Conservation (phyloP, 2,888 invertebrate genomes). For the Elmis aenea region DNA sequence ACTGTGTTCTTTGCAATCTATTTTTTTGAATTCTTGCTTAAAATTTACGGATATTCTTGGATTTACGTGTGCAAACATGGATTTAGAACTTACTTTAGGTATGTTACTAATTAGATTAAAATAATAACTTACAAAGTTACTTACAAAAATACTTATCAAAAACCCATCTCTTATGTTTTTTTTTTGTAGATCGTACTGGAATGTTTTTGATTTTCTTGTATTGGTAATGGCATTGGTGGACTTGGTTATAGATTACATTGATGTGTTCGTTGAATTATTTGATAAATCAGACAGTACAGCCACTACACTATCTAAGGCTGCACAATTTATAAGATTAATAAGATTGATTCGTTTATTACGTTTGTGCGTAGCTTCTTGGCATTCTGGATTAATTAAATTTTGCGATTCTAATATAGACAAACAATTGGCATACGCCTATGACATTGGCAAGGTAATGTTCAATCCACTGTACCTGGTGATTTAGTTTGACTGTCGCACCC, state of each 20-base stretch:
- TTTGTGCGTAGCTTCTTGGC: constrained; percentile 31
- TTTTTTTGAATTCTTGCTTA: constrained; percentile 25
- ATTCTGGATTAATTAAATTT: constrained; percentile 51
- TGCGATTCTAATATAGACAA: constrained; percentile 54
- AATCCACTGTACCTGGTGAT: background rate
- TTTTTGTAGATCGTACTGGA: constrained; percentile 51
- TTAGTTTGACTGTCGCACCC: no score
- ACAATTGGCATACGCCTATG: constrained; percentile 56
- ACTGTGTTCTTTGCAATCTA: constrained; percentile 11
- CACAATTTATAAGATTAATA: constrained; percentile 39
- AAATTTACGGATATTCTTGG: constrained; percentile 40
- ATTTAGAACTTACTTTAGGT: constrained; percentile 43
- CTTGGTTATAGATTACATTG: constrained; percentile 5
- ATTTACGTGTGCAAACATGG: constrained; percentile 48
- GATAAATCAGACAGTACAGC: constrained; percentile 2
- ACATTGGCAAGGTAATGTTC: constrained; percentile 52
- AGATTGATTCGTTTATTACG: constrained; percentile 39
- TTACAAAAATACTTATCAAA: no score
- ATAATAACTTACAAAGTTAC: no score
- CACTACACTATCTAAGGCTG: constrained; percentile 2
- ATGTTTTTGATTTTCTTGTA: constrained; percentile 54
- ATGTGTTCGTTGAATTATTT: constrained; percentile 1
- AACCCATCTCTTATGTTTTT: no score
- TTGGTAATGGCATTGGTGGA: constrained; percentile 47
- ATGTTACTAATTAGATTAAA: no score